Base-by-base conservation (phyloP, 2,797 vertebrate genomes). In the Acanthopagrus latus region DNA sequence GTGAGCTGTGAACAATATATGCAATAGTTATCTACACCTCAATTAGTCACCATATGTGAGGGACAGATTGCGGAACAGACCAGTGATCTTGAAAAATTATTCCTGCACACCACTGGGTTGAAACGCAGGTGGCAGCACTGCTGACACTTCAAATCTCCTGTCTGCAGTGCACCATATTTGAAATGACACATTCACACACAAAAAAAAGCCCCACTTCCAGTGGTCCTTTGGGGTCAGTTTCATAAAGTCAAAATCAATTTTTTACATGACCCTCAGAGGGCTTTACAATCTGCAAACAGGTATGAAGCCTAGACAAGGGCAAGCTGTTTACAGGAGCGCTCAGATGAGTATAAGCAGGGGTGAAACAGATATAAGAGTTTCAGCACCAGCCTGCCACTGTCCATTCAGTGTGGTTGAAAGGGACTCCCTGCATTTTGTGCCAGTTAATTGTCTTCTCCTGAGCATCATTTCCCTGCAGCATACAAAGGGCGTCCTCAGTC, bases 401-500 rank as follows among this genome's bases (percentile, higher is more conserved):
- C 33, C 29, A 8, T 5, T 66, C 65, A 55, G 29, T 58, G 29
- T 9, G 55, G 43, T 33, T 68, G 46, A 76, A 51, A 48, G 50
- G 68, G 50, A 71, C 81, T 81, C 63, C n/a, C 54, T 57, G 58
- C 47, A 43, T 72, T 62, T 80, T 33, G 55, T 74, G 33, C 66
- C 62, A 57, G 65, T 81, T 86, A 65, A 84, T 79, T 74, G 64
- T 60, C 82, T 74, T 57, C 55, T 72, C 52, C 65, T 27, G 21
- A 80, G 63, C 62, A 71, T 82, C 13, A 71, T 83, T 67, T 55
- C 63, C 54, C 60, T 23, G 50, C 67, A 52, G 50, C 8, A 71
- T 55, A 86, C 80, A 84, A 62, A 85, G 52, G 14, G 23, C 73
- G 76, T 84, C 82, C 86, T 76, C 82, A 73, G 76, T 82, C 44